These are phyloP conservation scores for Xerus inauris DNA, from an alignment of 2,113 vertebrate genomes.

Conservation along the genomic window DNA sequence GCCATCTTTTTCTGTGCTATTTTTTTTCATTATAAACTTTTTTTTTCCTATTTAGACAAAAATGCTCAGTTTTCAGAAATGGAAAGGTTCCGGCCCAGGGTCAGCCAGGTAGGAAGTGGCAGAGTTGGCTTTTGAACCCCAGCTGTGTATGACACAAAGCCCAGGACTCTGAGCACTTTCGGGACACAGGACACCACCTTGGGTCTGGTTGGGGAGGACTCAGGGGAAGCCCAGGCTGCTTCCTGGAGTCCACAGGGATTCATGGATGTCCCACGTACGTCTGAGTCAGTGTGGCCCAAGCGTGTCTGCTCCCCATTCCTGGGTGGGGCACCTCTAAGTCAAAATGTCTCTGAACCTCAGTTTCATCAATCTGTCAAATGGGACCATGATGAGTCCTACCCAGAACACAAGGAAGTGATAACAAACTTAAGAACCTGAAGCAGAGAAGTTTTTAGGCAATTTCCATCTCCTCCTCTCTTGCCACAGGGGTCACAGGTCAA, in stretches of 20 bases:
- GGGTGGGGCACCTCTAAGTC: neutral
- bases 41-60: neutral
- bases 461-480: neutral
- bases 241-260: neutral
- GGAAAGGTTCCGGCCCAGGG: no score
- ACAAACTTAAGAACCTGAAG: neutral
- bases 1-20: neutral
- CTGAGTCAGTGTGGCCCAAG: fast-evolving
- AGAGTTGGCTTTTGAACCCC: neutral
- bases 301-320: neutral
- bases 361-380: neutral
- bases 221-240: neutral
- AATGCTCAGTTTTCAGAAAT: neutral
- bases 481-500: neutral
- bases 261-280: fast-evolving
- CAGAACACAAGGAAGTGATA: neutral
- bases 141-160: neutral
- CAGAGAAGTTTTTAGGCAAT: no score
- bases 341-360: neutral
- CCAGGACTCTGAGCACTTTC: neutral
- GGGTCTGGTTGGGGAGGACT: fast-evolving
- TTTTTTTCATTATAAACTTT: neutral
- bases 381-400: neutral
- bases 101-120: neutral
- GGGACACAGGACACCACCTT: no score